Evolutionary conservation across 2,797 vertebrate species (phyloP).

Genomic region (Apogon hyalosoma): DNA sequence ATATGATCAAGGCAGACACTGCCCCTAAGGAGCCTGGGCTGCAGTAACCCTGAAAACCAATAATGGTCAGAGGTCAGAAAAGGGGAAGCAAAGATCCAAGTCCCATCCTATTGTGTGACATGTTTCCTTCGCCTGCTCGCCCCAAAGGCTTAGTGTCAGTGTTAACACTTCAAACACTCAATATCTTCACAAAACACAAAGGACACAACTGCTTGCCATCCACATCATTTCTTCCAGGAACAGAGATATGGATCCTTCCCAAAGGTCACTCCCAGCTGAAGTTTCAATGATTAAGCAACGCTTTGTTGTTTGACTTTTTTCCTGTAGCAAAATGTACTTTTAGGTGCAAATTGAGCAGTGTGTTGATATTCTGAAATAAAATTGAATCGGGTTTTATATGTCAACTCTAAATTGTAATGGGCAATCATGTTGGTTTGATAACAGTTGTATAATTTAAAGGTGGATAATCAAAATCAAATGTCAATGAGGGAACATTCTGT

Average conservation of each 20-base stretch:
- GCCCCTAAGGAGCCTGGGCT: constrained; percentile 74
- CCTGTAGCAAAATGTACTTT: constrained; percentile 73
- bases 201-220: constrained; percentile 85
- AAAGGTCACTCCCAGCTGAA: constrained; percentile 86
- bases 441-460: constrained; percentile 37
- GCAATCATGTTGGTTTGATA: constrained; percentile 26
- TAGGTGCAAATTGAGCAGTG: constrained; percentile 74
- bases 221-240: constrained; percentile 83
- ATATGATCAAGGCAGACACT: constrained; percentile 82
- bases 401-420: constrained; percentile 61
- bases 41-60: constrained; percentile 83
- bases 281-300: constrained; percentile 84
- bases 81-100: constrained; percentile 86
- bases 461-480: constrained; percentile 56
- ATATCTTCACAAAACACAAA: constrained; percentile 89
- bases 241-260: constrained; percentile 85
- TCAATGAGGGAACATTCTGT: constrained; percentile 26
- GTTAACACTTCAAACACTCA: constrained; percentile 90
- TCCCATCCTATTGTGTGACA: constrained; percentile 87
- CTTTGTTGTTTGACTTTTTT: constrained; percentile 86
- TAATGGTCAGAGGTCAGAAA: constrained; percentile 81
- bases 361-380: constrained; percentile 62
- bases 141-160: constrained; percentile 87
- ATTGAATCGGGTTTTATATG: constrained; percentile 70
- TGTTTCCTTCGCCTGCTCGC: constrained; percentile 80